phyloP scores from a whole-genome alignment of 2,888 invertebrate genomes.

The Euplagia quadripunctaria region DNA sequence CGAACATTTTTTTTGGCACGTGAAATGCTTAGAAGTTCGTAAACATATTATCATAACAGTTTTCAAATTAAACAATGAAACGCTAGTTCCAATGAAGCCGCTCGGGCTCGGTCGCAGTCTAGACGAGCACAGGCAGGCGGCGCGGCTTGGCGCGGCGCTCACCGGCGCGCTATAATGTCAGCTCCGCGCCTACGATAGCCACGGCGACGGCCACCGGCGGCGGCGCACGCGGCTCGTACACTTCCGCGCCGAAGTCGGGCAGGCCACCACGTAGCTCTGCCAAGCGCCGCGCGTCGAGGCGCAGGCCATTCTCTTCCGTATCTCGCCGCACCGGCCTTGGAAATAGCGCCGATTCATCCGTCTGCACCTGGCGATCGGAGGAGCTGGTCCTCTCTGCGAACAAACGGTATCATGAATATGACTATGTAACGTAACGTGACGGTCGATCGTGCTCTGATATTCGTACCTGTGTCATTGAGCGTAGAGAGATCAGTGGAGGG shows the following conservation, averaged over 20 bases:
- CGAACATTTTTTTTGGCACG: neutral
- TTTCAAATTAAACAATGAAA: neutral
- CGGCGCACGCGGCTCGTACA: constrained; percentile 15
- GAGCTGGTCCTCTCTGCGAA: constrained; percentile 65
- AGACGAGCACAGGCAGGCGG: constrained; percentile 61
- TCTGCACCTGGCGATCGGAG: constrained; percentile 75
- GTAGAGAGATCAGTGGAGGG: constrained; percentile 75
- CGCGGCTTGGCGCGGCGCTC: constrained; percentile 27
- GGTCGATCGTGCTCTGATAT: neutral
- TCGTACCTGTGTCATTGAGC: constrained; percentile 63
- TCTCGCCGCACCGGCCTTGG: constrained; percentile 33
- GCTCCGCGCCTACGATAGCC: constrained; percentile 53
- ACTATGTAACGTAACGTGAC: neutral
- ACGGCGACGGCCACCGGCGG: constrained; percentile 56
- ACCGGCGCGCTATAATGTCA: constrained; percentile 58
- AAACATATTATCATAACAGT: neutral
- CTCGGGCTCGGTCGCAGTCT: constrained; percentile 13
- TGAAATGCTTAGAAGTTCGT: neutral
- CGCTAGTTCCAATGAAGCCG: neutral
- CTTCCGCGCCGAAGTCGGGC: constrained; percentile 38
- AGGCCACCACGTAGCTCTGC: constrained; percentile 51
- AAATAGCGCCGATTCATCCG: constrained; percentile 65
- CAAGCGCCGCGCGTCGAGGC: constrained; percentile 60
- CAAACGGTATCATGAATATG: neutral
- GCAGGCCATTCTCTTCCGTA: constrained; percentile 45